Evolutionary conservation across 2,888 invertebrate species (phyloP), one percentile per base, ranked within the genome.

Genomic region (Eulithis prunata): DNA sequence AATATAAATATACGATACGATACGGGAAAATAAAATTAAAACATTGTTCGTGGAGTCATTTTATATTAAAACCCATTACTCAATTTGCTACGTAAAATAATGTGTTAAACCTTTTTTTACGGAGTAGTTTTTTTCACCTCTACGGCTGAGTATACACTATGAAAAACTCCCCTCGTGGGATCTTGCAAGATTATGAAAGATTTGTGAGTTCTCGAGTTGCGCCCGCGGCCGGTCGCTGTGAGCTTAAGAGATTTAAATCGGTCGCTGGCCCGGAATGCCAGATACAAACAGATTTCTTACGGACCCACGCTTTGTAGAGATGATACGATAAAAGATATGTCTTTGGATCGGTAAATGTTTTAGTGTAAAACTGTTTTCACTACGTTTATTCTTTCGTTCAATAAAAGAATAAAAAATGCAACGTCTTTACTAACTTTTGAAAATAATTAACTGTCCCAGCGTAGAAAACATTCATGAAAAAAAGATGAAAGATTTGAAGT

Each of bases 231-330:
- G 85, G 87, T 88, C 87, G 87, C 86, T 82, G 81, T 81, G 79
- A 84, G 90, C 91, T 92, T 91, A 91, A 93, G 91, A 92, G 92
- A 91, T 93, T 93, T 91, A 91, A 91, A 92, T 92, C 90, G 91
- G 82, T 84, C 90, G 86, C 87, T 90, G 88, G 90, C 85, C 89
- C 80, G 90, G 90, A 91, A 91, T 89, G 83, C 86, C 84, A 88
- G 91, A 91, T 91, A 92, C 90, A 91, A 91, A 90, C 90, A 89
- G 88, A 90, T 91, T 91, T 87, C 87, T 89, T 86, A 84, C 85
- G 82, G 78, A 80, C 82, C 84, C 81, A 80, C 80, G 78, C 75
- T 83, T 77, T 74, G 74, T 72, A 78, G 78, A 82, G 84, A 85
- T 83, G 81, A 85, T 84, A 85, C 82, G 70, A 71, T 70, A 73